Conservation (phyloP, 2,888 invertebrate species). For the Clanis bilineata region DNA sequence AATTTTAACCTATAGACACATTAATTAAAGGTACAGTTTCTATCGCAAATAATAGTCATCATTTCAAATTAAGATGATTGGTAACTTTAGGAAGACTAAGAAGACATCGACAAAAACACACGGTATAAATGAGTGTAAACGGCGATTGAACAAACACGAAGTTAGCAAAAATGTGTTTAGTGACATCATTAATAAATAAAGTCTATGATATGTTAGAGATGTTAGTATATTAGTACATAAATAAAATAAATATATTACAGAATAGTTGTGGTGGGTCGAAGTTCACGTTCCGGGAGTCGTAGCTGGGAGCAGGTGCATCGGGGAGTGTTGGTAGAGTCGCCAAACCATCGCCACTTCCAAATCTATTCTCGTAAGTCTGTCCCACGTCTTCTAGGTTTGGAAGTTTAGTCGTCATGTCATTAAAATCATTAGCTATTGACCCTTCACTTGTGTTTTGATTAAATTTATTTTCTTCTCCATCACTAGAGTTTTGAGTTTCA, state of each 20-base stretch:
- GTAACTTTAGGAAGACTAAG: too few species aligned
- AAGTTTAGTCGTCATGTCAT: conserved; percentile 2
- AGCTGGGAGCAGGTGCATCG: neutral
- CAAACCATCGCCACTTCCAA: neutral
- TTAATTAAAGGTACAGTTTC: too few species aligned
- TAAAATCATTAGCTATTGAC: neutral
- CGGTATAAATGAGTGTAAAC: neutral
- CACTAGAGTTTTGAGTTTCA: neutral
- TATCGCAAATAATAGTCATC: too few species aligned
- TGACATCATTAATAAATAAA: neutral
- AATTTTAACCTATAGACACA: too few species aligned
- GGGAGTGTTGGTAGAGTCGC: neutral
- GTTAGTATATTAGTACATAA: neutral
- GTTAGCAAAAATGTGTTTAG: neutral
- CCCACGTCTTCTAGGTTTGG: neutral
- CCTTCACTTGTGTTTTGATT: conserved; percentile 1
- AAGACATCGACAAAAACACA: too few species aligned
- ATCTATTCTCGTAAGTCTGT: neutral
- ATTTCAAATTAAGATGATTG: too few species aligned
- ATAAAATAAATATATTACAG: conserved; percentile 24
- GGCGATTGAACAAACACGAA: neutral
- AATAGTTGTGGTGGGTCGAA: conserved; percentile 24
- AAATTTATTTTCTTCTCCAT: neutral
- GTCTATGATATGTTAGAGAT: neutral
- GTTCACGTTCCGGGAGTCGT: conserved; percentile 28